A percentile compares a stretch with the other conserved stretches of the same genome.
These are phyloP conservation scores for Linnaemya vulpina DNA, from an alignment of 2,888 invertebrate species.

Conservation along the genomic window DNA sequence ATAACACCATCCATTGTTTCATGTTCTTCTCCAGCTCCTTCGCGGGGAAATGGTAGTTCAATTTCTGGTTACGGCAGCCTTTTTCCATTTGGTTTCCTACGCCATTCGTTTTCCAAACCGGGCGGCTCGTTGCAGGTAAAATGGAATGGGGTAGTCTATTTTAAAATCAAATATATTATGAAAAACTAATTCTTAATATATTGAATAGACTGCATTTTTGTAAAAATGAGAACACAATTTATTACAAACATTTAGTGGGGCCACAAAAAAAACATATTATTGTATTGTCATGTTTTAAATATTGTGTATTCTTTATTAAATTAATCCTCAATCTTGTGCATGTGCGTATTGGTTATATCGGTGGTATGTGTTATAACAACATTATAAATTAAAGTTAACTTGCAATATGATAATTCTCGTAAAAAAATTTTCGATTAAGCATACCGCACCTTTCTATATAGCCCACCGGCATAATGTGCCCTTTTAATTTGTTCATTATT, in stretches of 20 bases:
- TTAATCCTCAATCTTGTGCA: too few species aligned
- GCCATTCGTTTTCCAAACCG: constrained; percentile 77
- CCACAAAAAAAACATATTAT: too few species aligned
- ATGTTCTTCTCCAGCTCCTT: constrained; percentile 65
- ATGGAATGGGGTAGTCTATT: not conserved
- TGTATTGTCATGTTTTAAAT: too few species aligned
- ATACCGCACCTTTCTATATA: not conserved
- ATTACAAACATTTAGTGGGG: too few species aligned
- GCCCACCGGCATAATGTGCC: not conserved
- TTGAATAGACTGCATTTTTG: too few species aligned
- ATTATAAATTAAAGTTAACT: too few species aligned
- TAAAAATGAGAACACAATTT: too few species aligned
- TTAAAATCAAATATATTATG: not conserved
- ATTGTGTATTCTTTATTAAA: too few species aligned
- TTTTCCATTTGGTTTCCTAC: constrained; percentile 81
- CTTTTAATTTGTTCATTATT: constrained; percentile 36
- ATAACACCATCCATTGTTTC: constrained; percentile 54
- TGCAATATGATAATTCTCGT: too few species aligned
- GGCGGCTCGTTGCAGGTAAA: constrained; percentile 80
- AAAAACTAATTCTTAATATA: too few species aligned
- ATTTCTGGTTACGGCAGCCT: constrained; percentile 80
- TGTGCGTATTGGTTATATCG: too few species aligned
- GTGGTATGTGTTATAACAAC: too few species aligned
- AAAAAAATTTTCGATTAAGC: not conserved
- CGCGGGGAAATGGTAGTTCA: constrained; percentile 74